These are phyloP conservation scores for Rhinolophus ferrumequinum DNA, from an alignment of 2,113 vertebrate species.

Conservation along the genomic window DNA sequence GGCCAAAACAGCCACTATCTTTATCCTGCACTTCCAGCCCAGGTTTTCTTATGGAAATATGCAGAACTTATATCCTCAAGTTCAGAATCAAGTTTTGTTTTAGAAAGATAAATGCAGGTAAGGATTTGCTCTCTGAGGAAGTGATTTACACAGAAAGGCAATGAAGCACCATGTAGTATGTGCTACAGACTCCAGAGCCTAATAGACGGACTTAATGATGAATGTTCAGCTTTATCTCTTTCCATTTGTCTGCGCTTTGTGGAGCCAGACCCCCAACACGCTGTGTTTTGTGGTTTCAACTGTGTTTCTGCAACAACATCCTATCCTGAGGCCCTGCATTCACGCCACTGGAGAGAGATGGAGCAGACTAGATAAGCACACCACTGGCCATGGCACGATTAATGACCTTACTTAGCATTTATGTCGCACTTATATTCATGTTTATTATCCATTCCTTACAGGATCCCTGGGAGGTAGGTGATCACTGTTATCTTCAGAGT, in stretches of 20 bases:
- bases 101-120: background rate
- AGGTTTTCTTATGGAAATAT: background rate
- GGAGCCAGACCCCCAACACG: background rate
- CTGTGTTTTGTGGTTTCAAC: background rate
- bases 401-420: background rate
- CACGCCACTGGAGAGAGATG: background rate
- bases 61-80: background rate
- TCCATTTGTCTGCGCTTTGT: background rate
- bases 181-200: background rate
- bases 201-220: background rate
- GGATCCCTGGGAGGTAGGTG: background rate
- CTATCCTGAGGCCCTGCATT: background rate
- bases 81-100: constrained; percentile 21
- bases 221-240: background rate
- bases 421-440: background rate
- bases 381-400: background rate
- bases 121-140: background rate
- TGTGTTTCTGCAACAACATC: background rate
- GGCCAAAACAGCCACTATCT: background rate
- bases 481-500: background rate
- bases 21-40: background rate
- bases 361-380: background rate
- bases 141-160: background rate
- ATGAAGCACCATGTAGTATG: background rate
- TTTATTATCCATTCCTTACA: background rate